Evolutionary conservation across 2,797 vertebrate species (phyloP), one percentile per base, ranked within the genome.

Genomic region (Bradypodion pumilum): DNA sequence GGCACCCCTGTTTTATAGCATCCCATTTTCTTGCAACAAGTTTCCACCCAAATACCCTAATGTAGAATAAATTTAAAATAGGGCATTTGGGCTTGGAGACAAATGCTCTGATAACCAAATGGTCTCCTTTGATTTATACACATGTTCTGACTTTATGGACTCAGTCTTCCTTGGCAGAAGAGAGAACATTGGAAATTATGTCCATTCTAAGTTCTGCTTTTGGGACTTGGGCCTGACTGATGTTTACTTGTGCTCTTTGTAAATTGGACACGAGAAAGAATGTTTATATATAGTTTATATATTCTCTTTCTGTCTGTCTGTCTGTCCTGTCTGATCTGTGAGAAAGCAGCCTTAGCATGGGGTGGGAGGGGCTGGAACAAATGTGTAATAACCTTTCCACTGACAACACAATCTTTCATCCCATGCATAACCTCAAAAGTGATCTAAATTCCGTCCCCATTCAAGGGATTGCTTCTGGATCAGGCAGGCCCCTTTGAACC

Each of bases 11-110:
- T 63, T 29, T 42, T 44, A 32, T 6, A 56, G 19, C 42, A 52
- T 46, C 74, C 21, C 27, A 75, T 60, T 49, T 21, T 77, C 37
- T 83, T 83, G 44, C 23, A 83, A 63, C 29, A n/a, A 73, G 59
- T 44, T 40, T 49, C 8, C 35, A 32, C 68, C 56, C 59, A 63
- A 46, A 40, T n/a, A 72, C 68, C 80, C 40, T 56, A 19, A 56
- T 56, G 19, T 21, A 19, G 46, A 40, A 9, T 70, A 29, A 29
- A 21, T 1, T n/a, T 46, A 56, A 21, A 15, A 21, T 56, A 2
- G 35, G 25, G 42, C 42, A 73, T 56, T 56, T 56, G 3, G 16
- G 13, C 52, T n/a, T 56, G 52, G 21, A 56, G 52, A 15, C 52
- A 56, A 56, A 56, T 56, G 52, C 21, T 15, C 16, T 77, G 42